phyloP scores from a whole-genome alignment of 2,797 vertebrate species.

The Sphenodon punctatus region DNA sequence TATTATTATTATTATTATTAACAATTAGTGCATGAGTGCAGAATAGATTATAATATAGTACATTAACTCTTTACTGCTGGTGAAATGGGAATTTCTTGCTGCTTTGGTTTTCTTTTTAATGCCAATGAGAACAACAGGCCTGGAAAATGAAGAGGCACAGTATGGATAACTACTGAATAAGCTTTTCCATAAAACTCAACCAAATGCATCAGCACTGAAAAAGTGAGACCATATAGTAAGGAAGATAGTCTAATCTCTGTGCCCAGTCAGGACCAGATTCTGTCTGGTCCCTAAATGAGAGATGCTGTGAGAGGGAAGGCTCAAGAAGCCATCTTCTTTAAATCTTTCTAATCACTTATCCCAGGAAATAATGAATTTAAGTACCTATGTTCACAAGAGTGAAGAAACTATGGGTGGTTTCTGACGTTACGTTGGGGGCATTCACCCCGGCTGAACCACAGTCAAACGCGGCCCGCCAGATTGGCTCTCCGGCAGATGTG shows the following conservation, averaged over 20 bases:
- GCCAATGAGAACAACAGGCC: neutral
- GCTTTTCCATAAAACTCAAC: neutral
- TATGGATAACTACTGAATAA: neutral
- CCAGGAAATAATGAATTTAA: neutral
- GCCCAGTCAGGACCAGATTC: too few relatives aligned
- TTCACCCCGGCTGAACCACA: too few relatives aligned
- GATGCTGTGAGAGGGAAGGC: too few relatives aligned
- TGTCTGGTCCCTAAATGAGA: too few relatives aligned
- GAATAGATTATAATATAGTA: neutral
- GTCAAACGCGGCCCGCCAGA: too few relatives aligned
- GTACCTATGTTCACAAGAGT: neutral
- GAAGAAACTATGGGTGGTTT: too few relatives aligned
- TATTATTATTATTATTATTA: too few relatives aligned
- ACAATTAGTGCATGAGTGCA: neutral
- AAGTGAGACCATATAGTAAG: neutral
- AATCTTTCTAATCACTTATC: too few relatives aligned
- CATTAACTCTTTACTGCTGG: constrained; percentile 17
- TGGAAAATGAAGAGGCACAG: neutral
- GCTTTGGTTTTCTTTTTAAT: neutral
- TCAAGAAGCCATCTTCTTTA: too few relatives aligned
- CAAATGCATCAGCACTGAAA: neutral
- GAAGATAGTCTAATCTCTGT: too few relatives aligned
- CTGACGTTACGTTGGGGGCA: too few relatives aligned
- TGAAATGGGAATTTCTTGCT: neutral
- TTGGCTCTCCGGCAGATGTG: too few relatives aligned